Evolutionary conservation across 2,113 vertebrate species (phyloP).

Genomic region (Odontesthes bonariensis): DNA sequence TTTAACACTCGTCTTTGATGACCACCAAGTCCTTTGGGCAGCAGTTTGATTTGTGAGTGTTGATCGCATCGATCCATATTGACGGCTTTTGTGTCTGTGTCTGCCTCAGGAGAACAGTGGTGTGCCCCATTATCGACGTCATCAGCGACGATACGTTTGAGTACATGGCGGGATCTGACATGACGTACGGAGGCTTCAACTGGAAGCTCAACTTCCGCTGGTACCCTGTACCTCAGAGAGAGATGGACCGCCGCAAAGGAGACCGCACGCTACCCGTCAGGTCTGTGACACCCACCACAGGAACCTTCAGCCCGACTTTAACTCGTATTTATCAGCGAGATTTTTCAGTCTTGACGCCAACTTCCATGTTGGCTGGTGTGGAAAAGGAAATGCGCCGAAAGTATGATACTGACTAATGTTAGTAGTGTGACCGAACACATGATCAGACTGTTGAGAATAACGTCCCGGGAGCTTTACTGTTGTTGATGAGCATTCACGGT

Average conservation of each 20-base stretch:
- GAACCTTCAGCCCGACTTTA: background rate
- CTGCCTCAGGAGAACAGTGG: constrained; percentile 90
- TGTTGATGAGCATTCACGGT: background rate
- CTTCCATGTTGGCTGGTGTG: constrained; percentile 7
- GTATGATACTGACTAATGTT: constrained; percentile 3
- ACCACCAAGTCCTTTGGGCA: constrained; percentile 1
- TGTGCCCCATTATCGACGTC: constrained; percentile 98
- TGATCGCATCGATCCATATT: background rate
- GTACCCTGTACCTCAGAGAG: constrained; percentile 98
- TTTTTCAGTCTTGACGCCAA: background rate
- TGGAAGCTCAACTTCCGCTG: constrained; percentile 99
- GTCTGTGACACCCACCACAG: constrained; percentile 57
- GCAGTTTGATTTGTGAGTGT: background rate
- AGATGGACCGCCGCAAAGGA: constrained; percentile 99
- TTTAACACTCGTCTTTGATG: constrained; percentile 30
- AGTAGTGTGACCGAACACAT: background rate
- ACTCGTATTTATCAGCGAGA: background rate
- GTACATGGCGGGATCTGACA: constrained; percentile 99
- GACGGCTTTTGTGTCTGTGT: constrained; percentile 22
- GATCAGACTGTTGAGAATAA: constrained; percentile 11
- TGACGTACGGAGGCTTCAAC: constrained; percentile 99
- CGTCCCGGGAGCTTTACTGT: background rate
- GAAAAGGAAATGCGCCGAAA: constrained; percentile 17
- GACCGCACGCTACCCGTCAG: constrained; percentile 96
- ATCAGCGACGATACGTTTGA: constrained; percentile 99